Base-by-base conservation (phyloP, 1,140 invertebrate species). In the Polypedilum vanderplanki region DNA sequence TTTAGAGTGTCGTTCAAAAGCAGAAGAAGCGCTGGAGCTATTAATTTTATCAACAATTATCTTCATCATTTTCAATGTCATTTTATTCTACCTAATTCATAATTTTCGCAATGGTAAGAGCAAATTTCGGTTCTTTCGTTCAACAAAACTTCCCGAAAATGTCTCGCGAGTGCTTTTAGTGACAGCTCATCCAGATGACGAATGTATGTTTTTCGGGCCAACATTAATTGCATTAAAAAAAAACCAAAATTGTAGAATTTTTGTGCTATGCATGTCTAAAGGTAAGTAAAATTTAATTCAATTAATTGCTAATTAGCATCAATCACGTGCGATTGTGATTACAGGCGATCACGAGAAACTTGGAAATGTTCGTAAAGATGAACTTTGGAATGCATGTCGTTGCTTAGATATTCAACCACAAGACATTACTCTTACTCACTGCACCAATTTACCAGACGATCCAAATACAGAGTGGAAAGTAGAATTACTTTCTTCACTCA, bases 171-270 rank as follows among this genome's bases (percentile, higher is more conserved):
- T 96, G 46, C 82, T 98, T 17, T 81, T 98, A 41, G 88, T 98
- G 0, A 93, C 88, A 12, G 95, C 96, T 22, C 97, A 99, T 87
- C 97, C 97, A 8, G 97, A 98, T 83, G 95, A 97, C 81, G 97
- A 99, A 82, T 95, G 93, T 77, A 98, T 98, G 97, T 99, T 99
- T 83, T 98, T 98, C 83, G 94, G 94, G 0, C 97, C 97, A 7
- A 89, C 94, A 20, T 89, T 98, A 76, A 86, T 94, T 76, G 88
- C 86, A 81, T 86, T 90, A 46, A 83, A 83, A 46, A 83, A 83
- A n/a, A 88, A 85, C 78, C 86, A 85, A 77, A 85, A 84, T 78
- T 89, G 84, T 78, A 84, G 87, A 78, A 86, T 97, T 67, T 91
- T 92, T 81, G 77, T 98, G 22, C 84, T 98, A 18, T 98, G 96